Evolutionary conservation across 2,113 vertebrate species (phyloP), one percentile per base, ranked within the genome.

Genomic region (Lasiurus cinereus): DNA sequence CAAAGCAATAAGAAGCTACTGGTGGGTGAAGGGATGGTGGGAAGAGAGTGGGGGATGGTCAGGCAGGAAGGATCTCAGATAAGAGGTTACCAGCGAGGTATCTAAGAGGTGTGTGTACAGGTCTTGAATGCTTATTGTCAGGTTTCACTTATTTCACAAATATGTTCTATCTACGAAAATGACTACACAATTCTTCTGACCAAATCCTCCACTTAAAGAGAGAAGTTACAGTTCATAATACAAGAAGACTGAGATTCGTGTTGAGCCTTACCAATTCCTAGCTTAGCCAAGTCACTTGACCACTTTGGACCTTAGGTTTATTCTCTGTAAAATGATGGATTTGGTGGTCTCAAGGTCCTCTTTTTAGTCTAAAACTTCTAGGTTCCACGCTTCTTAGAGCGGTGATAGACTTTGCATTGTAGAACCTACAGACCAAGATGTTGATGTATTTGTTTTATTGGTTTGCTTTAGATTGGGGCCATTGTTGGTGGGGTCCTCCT

Each of bases 381-480:
- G 56, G 12, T 67, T 78, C 48, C 62, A 73, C 64, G 27, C 43
- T 4, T 86, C 31, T 69, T 10, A 22, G n/a, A 62, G 31, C 31
- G 18, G 39, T 27, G 48, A 39, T 33, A 22, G 69, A 62, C 48
- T 94, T 39, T 39, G 50, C 22, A 31, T 43, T 3, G 4, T 3
- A 54, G 18, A 78, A 21, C 10, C 21, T 16, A 50, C 72, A 18
- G 33, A 24, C 18, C 56, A 4, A 2, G 54, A 50, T 33, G 31
- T 24, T 95, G 12, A 0, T 43, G 39, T 48, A 11, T 48, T 80
- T 67, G 24, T 83, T 82, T 88, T 66, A 27, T 78, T 59, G 39
- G 18, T 88, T 96, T 89, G 72, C 72, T 90, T 74, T 54, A 98
- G 98, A 80, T 96, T 21, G 98, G 98, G 39, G 93, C 97, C 39